Evolutionary conservation across 2,113 vertebrate species (phyloP), one percentile per base, ranked within the genome.

Genomic region (Coreoperca whiteheadi): DNA sequence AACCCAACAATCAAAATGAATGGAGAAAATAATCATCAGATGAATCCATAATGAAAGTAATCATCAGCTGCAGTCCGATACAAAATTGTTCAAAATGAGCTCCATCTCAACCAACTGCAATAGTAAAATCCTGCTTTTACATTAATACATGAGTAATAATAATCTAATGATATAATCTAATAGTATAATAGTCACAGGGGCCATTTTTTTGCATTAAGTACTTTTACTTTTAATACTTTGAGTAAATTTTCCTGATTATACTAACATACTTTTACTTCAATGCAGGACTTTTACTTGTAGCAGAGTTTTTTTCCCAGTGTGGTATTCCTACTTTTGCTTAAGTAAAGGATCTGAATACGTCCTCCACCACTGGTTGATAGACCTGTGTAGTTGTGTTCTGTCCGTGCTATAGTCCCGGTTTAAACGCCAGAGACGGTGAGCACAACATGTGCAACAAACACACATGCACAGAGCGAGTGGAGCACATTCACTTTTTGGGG

Each of bases 401-500:
- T 74, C 23, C 39, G 11, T 3, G n/a, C 63, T 75, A 3, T 30
- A 9, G 16, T 34, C 51, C 20, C 4, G 2, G 15, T 6, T 53
- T 23, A n/a, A 30, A 15, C 6, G 43, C 4, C 34, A 57, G 67
- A 43, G 65, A 53, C 61, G 39, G 46, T 63, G 48, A 48, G 28
- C 66, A 30, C 64, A 80, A 70, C 65, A 65, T 60, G 57, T 57
- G 46, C 34, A 63, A 64, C 63, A 80, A 63, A 70, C 80, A 66
- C 67, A 50, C 30, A 56, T 15, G 70, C 39, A 79, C 75, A 71
- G 30, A 64, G 65, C n/a, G 60, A 77, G 57, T 9, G 57, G 21
- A 90, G 76, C 81, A 72, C 74, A 64, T 82, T 83, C 63, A 79
- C 50, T 73, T 84, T 72, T 20, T 32, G 1, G 82, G 78, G 86